Conservation (phyloP, 2,797 vertebrate species). For the Lophius americanus region DNA sequence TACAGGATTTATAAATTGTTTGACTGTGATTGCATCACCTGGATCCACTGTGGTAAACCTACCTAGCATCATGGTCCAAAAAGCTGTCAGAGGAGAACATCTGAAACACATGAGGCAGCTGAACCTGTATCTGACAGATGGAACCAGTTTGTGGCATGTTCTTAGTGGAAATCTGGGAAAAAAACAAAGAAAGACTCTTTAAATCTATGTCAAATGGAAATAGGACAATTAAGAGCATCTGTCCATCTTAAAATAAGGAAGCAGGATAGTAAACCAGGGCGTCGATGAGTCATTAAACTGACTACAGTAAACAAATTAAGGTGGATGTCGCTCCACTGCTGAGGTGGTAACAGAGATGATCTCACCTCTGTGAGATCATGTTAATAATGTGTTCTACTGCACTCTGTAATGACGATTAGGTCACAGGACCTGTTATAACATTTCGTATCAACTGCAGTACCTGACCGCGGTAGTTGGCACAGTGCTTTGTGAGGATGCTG, state of each 20-base stretch:
- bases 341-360: background rate
- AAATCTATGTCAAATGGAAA: background rate
- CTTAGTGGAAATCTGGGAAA: constrained; percentile 84
- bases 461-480: constrained; percentile 90
- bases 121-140: constrained; percentile 92
- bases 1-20: no score
- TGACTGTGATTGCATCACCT: background rate
- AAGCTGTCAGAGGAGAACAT: constrained; percentile 85
- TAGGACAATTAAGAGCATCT: background rate
- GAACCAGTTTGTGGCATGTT: constrained; percentile 86
- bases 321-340: background rate
- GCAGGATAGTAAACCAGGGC: background rate
- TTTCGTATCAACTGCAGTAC: constrained; percentile 62
- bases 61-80: constrained; percentile 89
- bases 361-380: constrained; percentile 13
- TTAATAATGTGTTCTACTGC: background rate
- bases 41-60: constrained; percentile 23
- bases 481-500: constrained; percentile 90
- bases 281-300: background rate
- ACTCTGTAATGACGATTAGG: background rate
- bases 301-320: background rate
- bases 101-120: constrained; percentile 96
- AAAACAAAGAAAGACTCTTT: accelerated
- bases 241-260: background rate
- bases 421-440: background rate